Base-by-base conservation (phyloP, 2,113 vertebrate species). In the Sebastes fasciatus region DNA sequence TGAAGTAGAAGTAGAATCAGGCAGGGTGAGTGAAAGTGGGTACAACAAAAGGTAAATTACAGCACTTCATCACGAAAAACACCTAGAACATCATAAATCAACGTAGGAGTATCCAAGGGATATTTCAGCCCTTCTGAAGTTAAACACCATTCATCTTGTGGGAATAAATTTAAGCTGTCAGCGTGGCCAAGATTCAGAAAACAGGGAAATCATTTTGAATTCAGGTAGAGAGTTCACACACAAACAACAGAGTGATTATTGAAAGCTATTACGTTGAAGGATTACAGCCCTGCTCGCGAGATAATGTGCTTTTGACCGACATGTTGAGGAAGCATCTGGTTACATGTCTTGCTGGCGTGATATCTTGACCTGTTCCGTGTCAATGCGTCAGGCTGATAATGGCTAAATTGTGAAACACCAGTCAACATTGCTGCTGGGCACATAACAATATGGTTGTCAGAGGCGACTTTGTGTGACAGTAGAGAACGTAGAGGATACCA, bases 31-130 rank as follows among this genome's bases (percentile, higher is more conserved):
- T 69, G 54, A 79, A 76, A 80, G 72, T 70, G 77, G 67, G n/a
- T 60, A 74, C 58, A 86, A 84, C 71, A 84, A 86, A 82, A 82
- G 70, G 77, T 84, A 82, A 89, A 89, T 87, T 77, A 84, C 45
- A 57, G 63, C 80, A 79, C 70, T 89, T 83, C 62, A 80, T 87
- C 82, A 83, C 45, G 42, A 43, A 54, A 48, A 43, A 23, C 19
- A 17, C 67, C 17, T 8, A 4, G 76, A 60, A 67, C 9, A 55
- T 78, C 60, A 63, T 81, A 73, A 81, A 91, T 87, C 79, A 83
- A 57, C 51, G 72, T 54, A 19, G 52, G 54, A 55, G 70, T 64
- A 60, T 65, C 55, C 49, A 42, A 34, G 48, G 45, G 62, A 81
- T 72, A 70, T 79, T 79, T 76, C 46, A 77, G 11, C 63, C 82